phyloP scores from a whole-genome alignment of 2,888 invertebrate species.

The Drosophila pseudotalamancana region DNA sequence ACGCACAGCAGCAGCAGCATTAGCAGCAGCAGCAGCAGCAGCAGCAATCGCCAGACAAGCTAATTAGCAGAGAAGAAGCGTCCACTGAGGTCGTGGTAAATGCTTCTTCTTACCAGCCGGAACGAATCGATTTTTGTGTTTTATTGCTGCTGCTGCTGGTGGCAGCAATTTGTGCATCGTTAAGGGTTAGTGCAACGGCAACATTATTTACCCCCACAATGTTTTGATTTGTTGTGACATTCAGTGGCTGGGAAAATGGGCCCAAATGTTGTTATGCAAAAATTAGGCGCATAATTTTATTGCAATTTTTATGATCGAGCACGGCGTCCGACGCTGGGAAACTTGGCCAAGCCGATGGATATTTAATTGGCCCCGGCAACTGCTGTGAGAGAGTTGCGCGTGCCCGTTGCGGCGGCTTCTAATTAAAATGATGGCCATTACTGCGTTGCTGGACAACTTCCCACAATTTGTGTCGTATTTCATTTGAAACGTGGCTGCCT shows the following conservation, averaged over 20 bases:
- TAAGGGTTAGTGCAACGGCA: slow-evolving; percentile 67
- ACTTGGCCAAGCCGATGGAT: slow-evolving; percentile 52
- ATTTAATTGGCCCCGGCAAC: slow-evolving; percentile 59
- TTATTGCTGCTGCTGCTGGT: slow-evolving; percentile 61
- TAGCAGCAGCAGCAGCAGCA: slow-evolving; percentile 31
- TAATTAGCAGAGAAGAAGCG: slow-evolving; percentile 63
- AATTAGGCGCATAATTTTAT: slow-evolving; percentile 83
- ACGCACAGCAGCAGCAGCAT: slow-evolving; percentile 40
- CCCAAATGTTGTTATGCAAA: slow-evolving; percentile 83
- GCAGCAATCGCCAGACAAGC: slow-evolving; percentile 58
- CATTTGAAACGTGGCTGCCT: slow-evolving; percentile 35
- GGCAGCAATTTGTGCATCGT: slow-evolving; percentile 70
- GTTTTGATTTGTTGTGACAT: slow-evolving; percentile 85
- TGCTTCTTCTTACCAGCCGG: slow-evolving; percentile 42
- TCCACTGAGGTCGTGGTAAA: slow-evolving; percentile 20
- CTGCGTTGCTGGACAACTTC: slow-evolving; percentile 1
- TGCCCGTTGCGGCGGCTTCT: slow-evolving; percentile 17
- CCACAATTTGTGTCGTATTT: slow-evolving; percentile 12
- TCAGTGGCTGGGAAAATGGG: slow-evolving; percentile 53
- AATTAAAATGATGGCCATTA: slow-evolving; percentile 51
- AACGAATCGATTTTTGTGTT: slow-evolving; percentile 81
- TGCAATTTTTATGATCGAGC: slow-evolving; percentile 82
- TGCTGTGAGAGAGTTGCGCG: slow-evolving; percentile 61
- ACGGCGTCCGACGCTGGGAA: slow-evolving; percentile 23
- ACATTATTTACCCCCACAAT: slow-evolving; percentile 39